Conservation (phyloP, 1,140 invertebrate genomes). For the Elysia chlorotica region DNA sequence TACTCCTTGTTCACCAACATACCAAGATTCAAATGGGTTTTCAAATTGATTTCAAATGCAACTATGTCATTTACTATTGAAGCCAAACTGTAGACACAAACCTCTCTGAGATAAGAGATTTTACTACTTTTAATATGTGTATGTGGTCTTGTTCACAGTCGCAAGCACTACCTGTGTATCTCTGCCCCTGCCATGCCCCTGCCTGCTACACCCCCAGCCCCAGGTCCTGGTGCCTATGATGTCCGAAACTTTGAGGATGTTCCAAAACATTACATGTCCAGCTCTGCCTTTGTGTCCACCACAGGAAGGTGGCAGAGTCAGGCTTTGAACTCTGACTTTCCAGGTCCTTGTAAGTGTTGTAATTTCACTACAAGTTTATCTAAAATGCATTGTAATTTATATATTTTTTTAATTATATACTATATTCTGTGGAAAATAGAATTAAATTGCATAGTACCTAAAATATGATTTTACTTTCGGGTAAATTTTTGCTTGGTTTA, state of each 20-base stretch:
- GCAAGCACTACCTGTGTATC: constrained; percentile 61
- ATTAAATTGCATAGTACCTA: no score
- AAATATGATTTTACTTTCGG: no score
- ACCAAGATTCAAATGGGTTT: no score
- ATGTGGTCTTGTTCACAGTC: constrained; percentile 40
- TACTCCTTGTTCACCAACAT: no score
- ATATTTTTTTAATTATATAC: no score
- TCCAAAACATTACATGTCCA: constrained; percentile 60
- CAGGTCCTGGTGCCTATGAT: constrained; percentile 58
- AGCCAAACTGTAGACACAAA: background rate
- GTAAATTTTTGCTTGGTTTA: no score
- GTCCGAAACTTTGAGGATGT: constrained; percentile 51
- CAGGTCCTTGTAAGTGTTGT: constrained; percentile 57
- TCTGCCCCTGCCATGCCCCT: constrained; percentile 61
- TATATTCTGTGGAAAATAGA: no score
- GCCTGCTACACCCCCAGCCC: constrained; percentile 43
- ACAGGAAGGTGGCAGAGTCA: constrained; percentile 50
- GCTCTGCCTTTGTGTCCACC: constrained; percentile 57
- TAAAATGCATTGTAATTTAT: no score
- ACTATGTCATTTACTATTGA: background rate
- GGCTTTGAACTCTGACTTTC: constrained; percentile 28
- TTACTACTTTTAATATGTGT: no score
- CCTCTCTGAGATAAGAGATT: background rate
- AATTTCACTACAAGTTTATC: no score
- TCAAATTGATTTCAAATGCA: background rate